Percentiles rank a stretch among this genome's conserved stretches.
Evolutionary conservation across 1,140 invertebrate species (phyloP).

Genomic region (Drosophila oshimai): DNA sequence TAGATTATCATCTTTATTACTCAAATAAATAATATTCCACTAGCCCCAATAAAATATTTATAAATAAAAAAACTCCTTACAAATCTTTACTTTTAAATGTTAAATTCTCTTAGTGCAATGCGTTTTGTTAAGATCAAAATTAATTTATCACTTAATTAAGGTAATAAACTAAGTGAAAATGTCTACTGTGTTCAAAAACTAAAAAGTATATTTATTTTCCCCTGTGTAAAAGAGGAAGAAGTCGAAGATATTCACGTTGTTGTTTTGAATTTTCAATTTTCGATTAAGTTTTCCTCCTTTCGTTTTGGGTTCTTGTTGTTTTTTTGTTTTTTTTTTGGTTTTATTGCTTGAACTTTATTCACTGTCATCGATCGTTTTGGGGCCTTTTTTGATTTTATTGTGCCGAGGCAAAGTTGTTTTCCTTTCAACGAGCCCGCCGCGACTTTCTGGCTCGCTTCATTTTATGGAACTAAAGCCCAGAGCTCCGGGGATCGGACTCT

Average conservation of each 20-base stretch:
- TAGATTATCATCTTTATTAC: too few species aligned
- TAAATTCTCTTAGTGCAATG: too few species aligned
- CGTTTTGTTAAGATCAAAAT: too few species aligned
- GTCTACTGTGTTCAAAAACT: too few species aligned
- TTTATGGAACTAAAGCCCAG: slow-evolving; percentile 61
- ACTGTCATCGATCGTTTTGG: slow-evolving; percentile 36
- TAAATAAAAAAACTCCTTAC: too few species aligned
- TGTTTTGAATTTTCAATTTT: slow-evolving; percentile 65
- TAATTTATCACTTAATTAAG: too few species aligned
- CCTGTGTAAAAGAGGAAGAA: slow-evolving; percentile 28
- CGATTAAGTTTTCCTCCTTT: slow-evolving; percentile 23
- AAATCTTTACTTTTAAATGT: too few species aligned
- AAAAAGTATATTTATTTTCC: neutral
- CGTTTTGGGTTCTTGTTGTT: slow-evolving; percentile 3
- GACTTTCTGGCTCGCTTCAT: slow-evolving; percentile 74
- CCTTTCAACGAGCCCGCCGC: slow-evolving; percentile 50
- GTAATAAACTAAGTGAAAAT: too few species aligned
- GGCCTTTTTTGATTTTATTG: neutral
- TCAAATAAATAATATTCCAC: too few species aligned
- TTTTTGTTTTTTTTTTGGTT: slow-evolving; percentile 19
- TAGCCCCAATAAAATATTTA: too few species aligned
- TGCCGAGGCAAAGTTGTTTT: slow-evolving; percentile 40
- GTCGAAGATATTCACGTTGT: slow-evolving; percentile 35
- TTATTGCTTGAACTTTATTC: slow-evolving; percentile 41
- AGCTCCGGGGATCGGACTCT: slow-evolving; percentile 26